Evolutionary conservation across 2,797 vertebrate genomes (phyloP).

Genomic region (Odontamblyopus lacepedii): DNA sequence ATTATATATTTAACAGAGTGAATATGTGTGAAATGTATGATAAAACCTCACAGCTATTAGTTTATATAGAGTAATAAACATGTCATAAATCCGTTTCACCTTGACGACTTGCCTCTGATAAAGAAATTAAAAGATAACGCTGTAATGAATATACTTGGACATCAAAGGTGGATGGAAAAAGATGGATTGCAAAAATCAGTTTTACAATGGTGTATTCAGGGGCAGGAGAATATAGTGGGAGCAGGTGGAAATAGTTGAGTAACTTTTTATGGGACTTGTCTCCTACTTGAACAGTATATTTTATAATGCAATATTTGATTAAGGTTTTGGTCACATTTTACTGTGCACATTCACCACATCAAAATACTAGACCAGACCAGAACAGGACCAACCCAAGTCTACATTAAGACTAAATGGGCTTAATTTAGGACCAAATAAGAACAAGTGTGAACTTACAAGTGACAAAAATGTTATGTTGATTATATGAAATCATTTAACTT

Average conservation of each 20-base stretch:
- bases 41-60: background rate
- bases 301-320: too few species aligned
- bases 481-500: too few species aligned
- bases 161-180: conserved; percentile 13
- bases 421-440: too few species aligned
- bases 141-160: background rate
- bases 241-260: background rate
- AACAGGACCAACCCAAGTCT: too few species aligned
- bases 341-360: too few species aligned
- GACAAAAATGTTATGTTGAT: too few species aligned
- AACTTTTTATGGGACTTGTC: background rate
- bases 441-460: too few species aligned
- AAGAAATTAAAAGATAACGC: conserved; percentile 1
- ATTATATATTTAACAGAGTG: background rate
- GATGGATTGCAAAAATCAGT: background rate
- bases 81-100: background rate
- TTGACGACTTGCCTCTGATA: background rate
- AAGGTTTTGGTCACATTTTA: too few species aligned
- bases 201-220: background rate
- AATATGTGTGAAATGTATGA: background rate
- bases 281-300: too few species aligned
- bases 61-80: conserved; percentile 3
- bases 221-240: background rate
- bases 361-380: too few species aligned
- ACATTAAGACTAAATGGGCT: too few species aligned